phyloP scores from a whole-genome alignment of 64 coral and sea anemone genomes.

The Platygyra sinensis region DNA sequence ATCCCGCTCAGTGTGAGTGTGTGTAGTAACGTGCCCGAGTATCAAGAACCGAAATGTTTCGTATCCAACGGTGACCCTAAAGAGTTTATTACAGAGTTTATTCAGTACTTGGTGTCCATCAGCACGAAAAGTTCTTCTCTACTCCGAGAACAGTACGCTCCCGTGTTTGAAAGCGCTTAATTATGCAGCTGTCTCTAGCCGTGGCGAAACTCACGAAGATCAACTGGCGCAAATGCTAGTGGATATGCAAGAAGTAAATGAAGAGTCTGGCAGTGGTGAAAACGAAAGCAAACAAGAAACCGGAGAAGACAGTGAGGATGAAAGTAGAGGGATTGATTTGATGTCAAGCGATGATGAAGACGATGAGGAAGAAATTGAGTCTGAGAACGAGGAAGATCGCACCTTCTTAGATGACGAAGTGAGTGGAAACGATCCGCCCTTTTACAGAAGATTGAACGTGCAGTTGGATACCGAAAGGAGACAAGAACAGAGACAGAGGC shows the following conservation, averaged over 20 bases:
- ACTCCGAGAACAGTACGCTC: no score
- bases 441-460: neutral
- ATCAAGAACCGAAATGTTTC: no score
- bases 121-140: no score
- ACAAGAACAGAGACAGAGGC: neutral
- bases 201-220: neutral
- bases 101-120: no score
- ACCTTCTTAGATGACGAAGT: neutral
- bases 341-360: neutral
- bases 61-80: no score
- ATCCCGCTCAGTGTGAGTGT: neutral
- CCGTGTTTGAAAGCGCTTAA: no score
- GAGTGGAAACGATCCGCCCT: neutral
- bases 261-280: neutral
- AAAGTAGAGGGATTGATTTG: neutral
- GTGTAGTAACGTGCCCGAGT: neutral
- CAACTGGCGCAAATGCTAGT: neutral
- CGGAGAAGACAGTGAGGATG: neutral
- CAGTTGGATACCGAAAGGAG: neutral
- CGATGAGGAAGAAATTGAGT: conserved; percentile 1
- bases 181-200: no score
- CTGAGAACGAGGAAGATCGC: neutral
- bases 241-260: neutral
- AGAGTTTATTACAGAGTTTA: no score
- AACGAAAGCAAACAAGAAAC: neutral